Evolutionary conservation across 2,113 vertebrate species (phyloP), one percentile per base, ranked within the genome.

Genomic region (Morone saxatilis): DNA sequence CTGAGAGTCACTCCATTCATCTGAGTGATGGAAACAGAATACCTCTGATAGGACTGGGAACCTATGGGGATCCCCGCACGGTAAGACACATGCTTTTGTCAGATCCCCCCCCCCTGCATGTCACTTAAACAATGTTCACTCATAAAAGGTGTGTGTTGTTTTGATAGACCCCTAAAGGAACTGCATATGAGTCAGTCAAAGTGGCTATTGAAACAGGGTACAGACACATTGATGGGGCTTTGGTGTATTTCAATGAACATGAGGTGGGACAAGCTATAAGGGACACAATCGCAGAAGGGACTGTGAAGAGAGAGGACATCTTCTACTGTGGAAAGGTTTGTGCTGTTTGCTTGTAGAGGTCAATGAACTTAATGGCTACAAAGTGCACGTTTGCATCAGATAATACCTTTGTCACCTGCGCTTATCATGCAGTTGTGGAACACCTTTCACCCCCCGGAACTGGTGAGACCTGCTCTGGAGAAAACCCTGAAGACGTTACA

Each of bases 261-360:
- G 97, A 99, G 65, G 96, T 99, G 5, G 98, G 98, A 17, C 94
- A 97, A 81, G 97, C 97, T 65, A 96, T 98, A 70, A 92, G 91
- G 9, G 96, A 97, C 66, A 98, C 97, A 92, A 97, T 98, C 54
- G 91, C 94, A 36, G 96, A 99, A 83, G 97, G 97, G 36, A 97
- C 89, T 12, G 94, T 98, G 59, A 96, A 89, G 73, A 88, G 98
- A 90, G 96, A 98, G 81, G 97, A 98, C 40, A 95, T 99, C 47
- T 99, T 97, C 89, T 99, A 98, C 92, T 99, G 98, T 12, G 98
- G 98, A 84, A 98, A 98, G 95, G 97, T 98, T 67, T 68, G 76
- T 7, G 53, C 45, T 50, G 12, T 25, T 38, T 67, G 1, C 54
- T 76, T 13, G 31, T 43, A 43, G 40, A 36, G 20, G 9, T 16